A percentile compares a stretch with the other conserved stretches of the same genome.
phyloP scores from a whole-genome alignment of 1,140 invertebrate genomes.

The Drosophila sechellia region DNA sequence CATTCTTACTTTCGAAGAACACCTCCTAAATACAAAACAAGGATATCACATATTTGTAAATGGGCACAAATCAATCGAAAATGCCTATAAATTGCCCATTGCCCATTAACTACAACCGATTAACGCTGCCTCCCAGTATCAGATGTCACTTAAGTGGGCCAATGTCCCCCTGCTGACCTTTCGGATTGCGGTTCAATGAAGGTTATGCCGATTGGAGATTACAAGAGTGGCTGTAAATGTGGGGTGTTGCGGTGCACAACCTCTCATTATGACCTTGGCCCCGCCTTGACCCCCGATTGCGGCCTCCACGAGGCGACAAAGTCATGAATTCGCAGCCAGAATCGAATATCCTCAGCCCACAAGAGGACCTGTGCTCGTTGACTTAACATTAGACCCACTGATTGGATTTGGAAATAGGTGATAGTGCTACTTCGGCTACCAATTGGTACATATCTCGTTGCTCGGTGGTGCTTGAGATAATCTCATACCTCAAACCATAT shows the following conservation, averaged over 20 bases:
- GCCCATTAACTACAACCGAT: not conserved
- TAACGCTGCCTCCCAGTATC: not conserved
- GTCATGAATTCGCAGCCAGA: conserved; percentile 48
- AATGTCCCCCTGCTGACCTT: not conserved
- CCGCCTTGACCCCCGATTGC: not conserved
- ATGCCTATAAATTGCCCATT: not conserved
- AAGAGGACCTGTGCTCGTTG: conserved; percentile 1
- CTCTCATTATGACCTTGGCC: conserved; percentile 41
- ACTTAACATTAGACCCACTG: not conserved
- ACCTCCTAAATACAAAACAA: not conserved
- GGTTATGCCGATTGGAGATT: conserved; percentile 15
- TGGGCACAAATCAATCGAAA: not conserved
- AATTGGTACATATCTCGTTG: no score
- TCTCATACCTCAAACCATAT: no score
- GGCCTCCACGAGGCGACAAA: conserved; percentile 21
- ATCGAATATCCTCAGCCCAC: conserved; percentile 1
- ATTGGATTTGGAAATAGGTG: conserved; percentile 24
- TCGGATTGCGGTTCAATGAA: conserved; percentile 1
- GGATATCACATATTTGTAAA: not conserved
- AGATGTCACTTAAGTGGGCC: conserved; percentile 1
- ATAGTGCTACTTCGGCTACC: no score
- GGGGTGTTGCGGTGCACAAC: conserved; percentile 18
- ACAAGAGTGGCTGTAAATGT: not conserved
- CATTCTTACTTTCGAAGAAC: no score
- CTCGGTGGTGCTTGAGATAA: no score